These are phyloP conservation scores for Tragelaphus eurycerus DNA, from an alignment of 2,797 vertebrate species.

Conservation along the genomic window DNA sequence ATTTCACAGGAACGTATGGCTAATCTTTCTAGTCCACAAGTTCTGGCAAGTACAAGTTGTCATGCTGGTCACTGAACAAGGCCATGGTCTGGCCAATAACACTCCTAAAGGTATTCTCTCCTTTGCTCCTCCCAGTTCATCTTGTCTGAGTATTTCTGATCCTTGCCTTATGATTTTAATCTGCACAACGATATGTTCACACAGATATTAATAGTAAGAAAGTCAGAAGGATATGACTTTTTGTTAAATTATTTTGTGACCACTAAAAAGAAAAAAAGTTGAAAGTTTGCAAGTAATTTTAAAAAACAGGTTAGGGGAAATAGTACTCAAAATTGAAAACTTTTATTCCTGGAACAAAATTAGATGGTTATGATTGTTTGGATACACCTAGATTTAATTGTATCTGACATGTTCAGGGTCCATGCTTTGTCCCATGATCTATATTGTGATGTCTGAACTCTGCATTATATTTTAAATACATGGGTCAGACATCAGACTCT, in stretches of 20 bases:
- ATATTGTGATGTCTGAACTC: not conserved
- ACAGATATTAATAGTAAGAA: not conserved
- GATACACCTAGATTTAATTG: not conserved
- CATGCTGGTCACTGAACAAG: not conserved
- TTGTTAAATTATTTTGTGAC: not conserved
- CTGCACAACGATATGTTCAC: not conserved
- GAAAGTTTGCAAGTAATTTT: not conserved
- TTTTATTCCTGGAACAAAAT: not conserved
- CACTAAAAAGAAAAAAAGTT: not conserved
- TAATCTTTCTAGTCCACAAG: not conserved
- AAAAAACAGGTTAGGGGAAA: not conserved
- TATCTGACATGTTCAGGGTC: not conserved
- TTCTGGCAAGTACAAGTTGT: not conserved
- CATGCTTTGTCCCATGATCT: not conserved
- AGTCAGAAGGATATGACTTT: not conserved
- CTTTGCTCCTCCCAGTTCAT: not conserved
- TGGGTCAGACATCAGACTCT: not conserved
- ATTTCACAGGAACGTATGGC: not conserved
- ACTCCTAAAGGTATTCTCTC: not conserved
- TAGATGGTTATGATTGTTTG: not conserved
- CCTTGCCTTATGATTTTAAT: not conserved
- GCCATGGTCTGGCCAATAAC: not conserved
- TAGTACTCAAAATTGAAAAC: not conserved
- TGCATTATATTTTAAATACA: not conserved
- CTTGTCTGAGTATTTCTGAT: not conserved